These are phyloP conservation scores for Bubalus kerabau DNA, from an alignment of 2,113 vertebrate genomes.

Conservation along the genomic window DNA sequence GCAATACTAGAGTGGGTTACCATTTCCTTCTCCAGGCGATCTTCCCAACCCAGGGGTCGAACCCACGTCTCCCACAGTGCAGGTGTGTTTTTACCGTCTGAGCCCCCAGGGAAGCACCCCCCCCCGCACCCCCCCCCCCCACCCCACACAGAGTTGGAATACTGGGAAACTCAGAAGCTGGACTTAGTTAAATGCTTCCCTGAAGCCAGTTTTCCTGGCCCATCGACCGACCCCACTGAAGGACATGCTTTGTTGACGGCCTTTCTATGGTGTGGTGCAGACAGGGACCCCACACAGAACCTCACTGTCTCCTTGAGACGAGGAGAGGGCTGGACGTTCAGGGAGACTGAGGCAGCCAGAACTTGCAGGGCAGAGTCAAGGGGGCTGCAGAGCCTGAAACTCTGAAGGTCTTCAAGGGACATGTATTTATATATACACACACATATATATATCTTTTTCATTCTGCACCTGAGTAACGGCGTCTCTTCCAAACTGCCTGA, in stretches of 20 bases:
- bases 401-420: background rate
- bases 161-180: background rate
- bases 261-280: background rate
- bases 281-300: background rate
- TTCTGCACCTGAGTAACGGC: accelerated
- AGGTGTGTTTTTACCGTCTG: background rate
- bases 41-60: background rate
- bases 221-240: background rate
- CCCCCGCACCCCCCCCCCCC: no score
- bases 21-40: background rate
- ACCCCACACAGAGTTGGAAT: background rate
- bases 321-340: background rate
- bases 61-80: background rate
- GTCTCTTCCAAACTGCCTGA: background rate
- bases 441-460: accelerated
- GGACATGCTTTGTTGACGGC: background rate
- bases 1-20: background rate
- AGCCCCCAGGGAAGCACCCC: accelerated
- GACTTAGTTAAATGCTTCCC: background rate
- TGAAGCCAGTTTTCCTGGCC: background rate
- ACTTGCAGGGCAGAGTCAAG: background rate
- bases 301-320: background rate
- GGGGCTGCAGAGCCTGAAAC: background rate
- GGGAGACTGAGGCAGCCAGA: background rate
- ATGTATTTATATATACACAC: accelerated